Base-by-base conservation (phyloP, 2,113 vertebrate species). In the Esox niger region DNA sequence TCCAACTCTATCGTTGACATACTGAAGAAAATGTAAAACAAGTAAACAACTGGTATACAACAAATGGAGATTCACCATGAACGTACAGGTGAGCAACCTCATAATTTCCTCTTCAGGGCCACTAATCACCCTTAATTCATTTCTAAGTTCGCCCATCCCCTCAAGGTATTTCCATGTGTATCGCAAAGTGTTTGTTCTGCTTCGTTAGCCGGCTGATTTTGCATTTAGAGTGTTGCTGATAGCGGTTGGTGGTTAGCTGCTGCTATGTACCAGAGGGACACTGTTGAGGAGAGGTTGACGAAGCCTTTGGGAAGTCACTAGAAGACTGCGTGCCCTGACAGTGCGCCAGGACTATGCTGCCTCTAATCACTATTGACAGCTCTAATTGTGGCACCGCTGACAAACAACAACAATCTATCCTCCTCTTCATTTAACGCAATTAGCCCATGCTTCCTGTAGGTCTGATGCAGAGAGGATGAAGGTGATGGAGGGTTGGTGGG, bases 351-450 rank as follows among this genome's bases (percentile, higher is more conserved):
- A 68, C 27, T 29, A 4, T 43, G 33, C 55, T 67, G 56, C 46
- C 69, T 59, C 38, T 65, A 29, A 88, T 82, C 66, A 17, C 66
- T 85, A 85, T 83, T 71, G 89, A 82, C 82, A 79, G 59, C 75
- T 77, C 63, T 87, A 84, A 89, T 87, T 86, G 78, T 59, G 15
- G 62, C 73, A 21, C 38, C 54, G 57, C 76, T 78, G 84, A 86
- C 76, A 85, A 78, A 75, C 77, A 75, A 68, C 74, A 54, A 75
- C 64, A 71, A 75, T 79, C 73, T 62, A 52, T 76, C 76, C 73
- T 77, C 71, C 76, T 81, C 74, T 81, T 80, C 66, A 69, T 83
- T 85, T 80, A 58, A 64, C 59, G 64, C 74, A 75, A 77, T 86
- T 82, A 87, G 79, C 71, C 57, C 7, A 0, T 2, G 5, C 57